Evolutionary conservation across 2,113 vertebrate genomes (phyloP).

Genomic region (Bettongia penicillata): DNA sequence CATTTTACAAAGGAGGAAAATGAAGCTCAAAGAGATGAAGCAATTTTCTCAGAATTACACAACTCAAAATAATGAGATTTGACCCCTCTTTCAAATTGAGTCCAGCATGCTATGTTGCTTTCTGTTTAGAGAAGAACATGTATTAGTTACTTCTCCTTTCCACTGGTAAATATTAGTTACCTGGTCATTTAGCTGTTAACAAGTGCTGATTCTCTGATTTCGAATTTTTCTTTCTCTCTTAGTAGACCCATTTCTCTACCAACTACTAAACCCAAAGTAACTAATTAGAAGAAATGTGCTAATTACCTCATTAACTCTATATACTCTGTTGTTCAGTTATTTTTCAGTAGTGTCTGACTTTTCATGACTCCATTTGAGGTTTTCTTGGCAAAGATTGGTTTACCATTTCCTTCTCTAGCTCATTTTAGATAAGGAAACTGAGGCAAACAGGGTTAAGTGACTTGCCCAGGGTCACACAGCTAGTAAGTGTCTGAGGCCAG

Average conservation of each 20-base stretch:
- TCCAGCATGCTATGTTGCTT: background rate
- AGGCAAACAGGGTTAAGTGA: too few relatives aligned
- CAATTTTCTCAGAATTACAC: background rate
- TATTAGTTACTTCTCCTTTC: background rate
- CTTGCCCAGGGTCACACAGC: too few relatives aligned
- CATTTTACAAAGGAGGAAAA: background rate
- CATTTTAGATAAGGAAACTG: too few relatives aligned
- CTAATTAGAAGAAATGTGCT: too few relatives aligned
- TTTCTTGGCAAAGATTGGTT: too few relatives aligned
- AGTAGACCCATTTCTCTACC: background rate
- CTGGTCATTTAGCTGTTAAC: background rate
- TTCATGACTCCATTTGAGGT: too few relatives aligned
- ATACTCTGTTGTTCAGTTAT: background rate
- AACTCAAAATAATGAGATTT: background rate
- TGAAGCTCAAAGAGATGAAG: background rate
- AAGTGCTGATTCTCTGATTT: background rate
- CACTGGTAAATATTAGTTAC: background rate
- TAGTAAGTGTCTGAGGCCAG: too few relatives aligned
- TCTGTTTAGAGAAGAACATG: background rate
- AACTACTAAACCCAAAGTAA: too few relatives aligned
- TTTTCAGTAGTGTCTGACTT: too few relatives aligned
- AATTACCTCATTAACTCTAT: background rate
- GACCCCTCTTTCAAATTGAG: background rate
- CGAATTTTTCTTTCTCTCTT: background rate
- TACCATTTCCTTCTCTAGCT: too few relatives aligned